Base-by-base conservation (phyloP, 2,797 vertebrate genomes). In the Mycteria americana region DNA sequence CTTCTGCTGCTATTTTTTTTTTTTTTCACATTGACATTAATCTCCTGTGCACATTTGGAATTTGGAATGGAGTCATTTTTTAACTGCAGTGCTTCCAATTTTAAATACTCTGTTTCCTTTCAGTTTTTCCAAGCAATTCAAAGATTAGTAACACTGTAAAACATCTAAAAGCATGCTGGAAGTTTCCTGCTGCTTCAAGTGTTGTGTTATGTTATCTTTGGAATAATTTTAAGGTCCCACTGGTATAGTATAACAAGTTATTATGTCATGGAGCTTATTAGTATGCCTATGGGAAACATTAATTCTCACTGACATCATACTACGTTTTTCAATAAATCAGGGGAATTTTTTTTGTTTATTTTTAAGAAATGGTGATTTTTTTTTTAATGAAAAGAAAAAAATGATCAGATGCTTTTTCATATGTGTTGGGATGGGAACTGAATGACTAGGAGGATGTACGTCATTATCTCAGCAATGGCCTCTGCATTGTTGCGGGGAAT, bases 191-290 rank as follows among this genome's bases (percentile, higher is more conserved):
- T 98, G 99, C 97, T 98, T 96, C 95, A 95, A 98, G 97, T 98
- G 98, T 98, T 98, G 97, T 97, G 98, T 97, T 97, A 97, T 99
- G 99, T 99, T 99, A 98, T 99, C 98, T 99, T 99, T 99, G 99
- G 99, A 99, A 98, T 97, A 98, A 97, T 97, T 98, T 97, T 97
- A 97, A 97, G 94, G 97, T 98, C 98, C 98, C 97, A 97, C 97
- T 97, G 98, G 98, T 97, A 96, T 98, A 97, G 97, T 97, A 96
- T 98, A 98, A 97, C 97, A 97, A 97, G 97, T 98, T 98, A 97
- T 98, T 98, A 98, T 98, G 98, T 98, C 98, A 98, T 97, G 93
- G 97, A 97, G 98, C 98, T 98, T 98, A 98, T 98, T 98, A 98
- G 97, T 98, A 97, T 98, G 96, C 98, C 96, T 96, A 95, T 97